Base-by-base conservation (phyloP, 2,113 vertebrate species). In the Pachycephala philippinensis region DNA sequence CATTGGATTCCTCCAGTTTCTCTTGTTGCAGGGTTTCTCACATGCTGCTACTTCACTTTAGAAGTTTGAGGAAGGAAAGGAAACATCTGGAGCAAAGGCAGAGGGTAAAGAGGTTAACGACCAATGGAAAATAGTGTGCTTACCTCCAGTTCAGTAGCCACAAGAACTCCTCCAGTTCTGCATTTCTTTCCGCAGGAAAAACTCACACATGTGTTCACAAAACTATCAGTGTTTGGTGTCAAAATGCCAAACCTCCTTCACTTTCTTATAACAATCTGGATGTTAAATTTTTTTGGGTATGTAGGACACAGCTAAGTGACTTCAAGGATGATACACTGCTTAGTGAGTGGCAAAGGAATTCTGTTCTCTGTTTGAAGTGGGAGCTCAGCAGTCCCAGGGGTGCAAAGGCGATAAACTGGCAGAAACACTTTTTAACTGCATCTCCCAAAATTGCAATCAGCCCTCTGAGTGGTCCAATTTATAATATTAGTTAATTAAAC, bases 61-160 rank as follows among this genome's bases (percentile, higher is more conserved):
- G 79, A 86, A 63, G 31, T 88, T 42, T 1, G 35, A 71, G 53
- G 91, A 96, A 94, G 84, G 94, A 96, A 93, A 93, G 89, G 89
- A 94, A 96, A 95, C 94, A 96, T 91, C 95, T 96, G 95, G 95
- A 95, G 66, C 50, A 85, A 94, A 94, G 63, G 53, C 96, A 89
- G 82, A 91, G 90, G 87, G 78, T 91, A 49, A 87, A 88, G 81
- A 91, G 90, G 90, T 94, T 96, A 96, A 95, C 3, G 8, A 79
- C 76, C 75, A 65, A 20, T 45, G 61, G 84, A 91, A 96, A 95
- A 90, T 69, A 65, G 44, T 30, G 9, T 72, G 20, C 50, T 90
- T 85, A 63, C 90, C 77, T 91, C 82, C 87, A 93, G 49, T 74
- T 95, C 84, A 87, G 91, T 95, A 96, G 89, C 66, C 33, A 61